A percentile compares a stretch with the other conserved stretches of the same genome.
Evolutionary conservation across 64 coral and sea anemone genomes (phyloP).

Genomic region (Anthopleura sola): DNA sequence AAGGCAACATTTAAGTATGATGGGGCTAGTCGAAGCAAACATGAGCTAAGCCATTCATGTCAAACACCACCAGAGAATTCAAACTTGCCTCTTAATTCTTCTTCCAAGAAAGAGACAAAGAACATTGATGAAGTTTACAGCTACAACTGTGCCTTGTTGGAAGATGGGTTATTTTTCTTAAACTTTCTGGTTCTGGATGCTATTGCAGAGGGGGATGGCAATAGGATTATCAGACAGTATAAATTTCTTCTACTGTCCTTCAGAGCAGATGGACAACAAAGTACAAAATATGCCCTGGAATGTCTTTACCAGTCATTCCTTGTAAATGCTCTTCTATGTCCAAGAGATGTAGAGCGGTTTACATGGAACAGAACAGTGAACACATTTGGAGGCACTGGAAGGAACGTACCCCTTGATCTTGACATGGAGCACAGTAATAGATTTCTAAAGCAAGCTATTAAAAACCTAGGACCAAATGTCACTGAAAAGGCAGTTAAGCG

Average conservation of each 20-base stretch:
- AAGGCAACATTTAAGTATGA: slow-evolving; percentile 48
- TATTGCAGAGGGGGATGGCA: slow-evolving; percentile 51
- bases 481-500: slow-evolving; percentile 43
- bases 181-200: slow-evolving; percentile 31
- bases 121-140: slow-evolving; percentile 44
- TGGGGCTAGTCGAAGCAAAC: slow-evolving; percentile 48
- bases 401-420: slow-evolving; percentile 45
- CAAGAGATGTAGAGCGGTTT: slow-evolving; percentile 44
- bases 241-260: slow-evolving; percentile 47
- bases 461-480: slow-evolving; percentile 44
- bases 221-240: slow-evolving; percentile 30
- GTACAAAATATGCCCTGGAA: slow-evolving; percentile 55
- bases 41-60: slow-evolving; percentile 35
- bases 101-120: not conserved
- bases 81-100: not conserved
- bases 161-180: slow-evolving; percentile 48
- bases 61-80: slow-evolving; percentile 28
- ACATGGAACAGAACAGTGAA: slow-evolving; percentile 53
- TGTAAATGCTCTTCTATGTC: slow-evolving; percentile 13
- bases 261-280: not conserved
- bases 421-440: slow-evolving; percentile 60
- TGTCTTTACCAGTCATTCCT: slow-evolving; percentile 42
- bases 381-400: slow-evolving; percentile 16
- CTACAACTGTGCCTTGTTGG: slow-evolving; percentile 57
- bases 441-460: slow-evolving; percentile 45